These are phyloP conservation scores for Phrynocephalus guinanensis DNA, from an alignment of 2,797 vertebrate species.

Conservation along the genomic window DNA sequence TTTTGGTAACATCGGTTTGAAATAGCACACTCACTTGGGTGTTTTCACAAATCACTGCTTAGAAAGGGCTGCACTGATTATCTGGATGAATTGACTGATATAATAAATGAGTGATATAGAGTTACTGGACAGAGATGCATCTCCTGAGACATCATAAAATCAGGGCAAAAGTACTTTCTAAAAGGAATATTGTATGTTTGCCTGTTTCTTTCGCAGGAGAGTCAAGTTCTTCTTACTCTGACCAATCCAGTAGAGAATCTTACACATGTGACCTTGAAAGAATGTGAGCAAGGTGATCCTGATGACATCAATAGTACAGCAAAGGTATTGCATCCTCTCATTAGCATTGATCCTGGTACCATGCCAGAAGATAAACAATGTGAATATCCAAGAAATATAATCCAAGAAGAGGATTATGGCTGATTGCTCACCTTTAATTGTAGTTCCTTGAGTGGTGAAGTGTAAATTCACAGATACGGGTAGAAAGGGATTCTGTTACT, in stretches of 20 bases:
- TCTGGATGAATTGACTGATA: not conserved
- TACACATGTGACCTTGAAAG: conserved; percentile 88
- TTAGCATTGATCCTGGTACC: not conserved
- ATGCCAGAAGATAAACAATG: not conserved
- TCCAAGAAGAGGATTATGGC: not conserved
- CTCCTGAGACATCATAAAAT: not conserved
- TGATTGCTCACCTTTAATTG: not conserved
- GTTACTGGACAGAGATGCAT: not conserved
- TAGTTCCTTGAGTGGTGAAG: no score
- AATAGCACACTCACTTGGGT: not conserved
- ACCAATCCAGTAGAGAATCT: conserved; percentile 98
- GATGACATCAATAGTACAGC: conserved; percentile 92
- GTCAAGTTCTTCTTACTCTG: conserved; percentile 96
- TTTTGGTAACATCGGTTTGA: not conserved
- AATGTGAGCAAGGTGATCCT: conserved; percentile 91
- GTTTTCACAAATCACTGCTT: not conserved
- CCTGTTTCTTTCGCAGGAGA: conserved; percentile 83
- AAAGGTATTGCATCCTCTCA: conserved; percentile 80
- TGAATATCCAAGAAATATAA: no score
- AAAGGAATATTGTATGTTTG: conserved; percentile 28
- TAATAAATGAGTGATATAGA: conserved; percentile 21
- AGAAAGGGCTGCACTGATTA: not conserved
- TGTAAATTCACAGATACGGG: no score
- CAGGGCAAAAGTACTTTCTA: not conserved
- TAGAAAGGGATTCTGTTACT: no score